These are phyloP conservation scores for Trogon surrucura DNA, from an alignment of 2,113 vertebrate genomes.

Conservation along the genomic window DNA sequence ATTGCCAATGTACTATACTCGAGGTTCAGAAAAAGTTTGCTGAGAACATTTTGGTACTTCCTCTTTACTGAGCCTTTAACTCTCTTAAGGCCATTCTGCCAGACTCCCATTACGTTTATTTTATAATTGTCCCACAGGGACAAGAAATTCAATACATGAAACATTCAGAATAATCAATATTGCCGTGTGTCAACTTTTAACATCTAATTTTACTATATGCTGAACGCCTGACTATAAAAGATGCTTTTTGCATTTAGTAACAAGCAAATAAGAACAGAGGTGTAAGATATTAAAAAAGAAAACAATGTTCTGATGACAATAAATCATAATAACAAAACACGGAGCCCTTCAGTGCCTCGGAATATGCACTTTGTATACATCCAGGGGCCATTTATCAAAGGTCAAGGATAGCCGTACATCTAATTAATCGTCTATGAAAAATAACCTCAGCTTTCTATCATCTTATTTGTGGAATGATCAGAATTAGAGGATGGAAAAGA, in stretches of 20 bases:
- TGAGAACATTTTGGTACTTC: slow-evolving; percentile 66
- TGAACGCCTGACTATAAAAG: slow-evolving; percentile 41
- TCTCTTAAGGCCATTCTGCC: slow-evolving; percentile 76
- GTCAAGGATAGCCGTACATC: slow-evolving; percentile 5
- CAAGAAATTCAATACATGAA: slow-evolving; percentile 79
- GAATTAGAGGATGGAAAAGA: slow-evolving; percentile 39
- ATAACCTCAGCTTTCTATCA: slow-evolving; percentile 26
- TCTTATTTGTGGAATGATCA: slow-evolving; percentile 44
- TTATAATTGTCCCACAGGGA: slow-evolving; percentile 90
- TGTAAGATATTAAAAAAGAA: neutral
- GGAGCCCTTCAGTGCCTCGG: slow-evolving; percentile 4
- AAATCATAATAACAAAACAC: neutral
- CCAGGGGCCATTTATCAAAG: slow-evolving; percentile 12
- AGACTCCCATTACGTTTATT: slow-evolving; percentile 65
- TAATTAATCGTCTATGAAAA: slow-evolving; percentile 42
- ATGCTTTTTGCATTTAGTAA: slow-evolving; percentile 22
- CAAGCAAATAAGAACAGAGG: slow-evolving; percentile 19
- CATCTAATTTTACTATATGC: slow-evolving; percentile 7
- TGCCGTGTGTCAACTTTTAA: slow-evolving; percentile 64
- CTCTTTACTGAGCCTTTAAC: slow-evolving; percentile 60
- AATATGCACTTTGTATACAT: neutral
- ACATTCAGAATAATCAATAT: slow-evolving; percentile 75
- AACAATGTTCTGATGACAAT: neutral
- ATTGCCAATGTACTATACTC: slow-evolving; percentile 55
- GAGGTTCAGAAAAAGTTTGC: slow-evolving; percentile 49